phyloP scores from a whole-genome alignment of 2,888 invertebrate genomes.

The Acronicta alni region DNA sequence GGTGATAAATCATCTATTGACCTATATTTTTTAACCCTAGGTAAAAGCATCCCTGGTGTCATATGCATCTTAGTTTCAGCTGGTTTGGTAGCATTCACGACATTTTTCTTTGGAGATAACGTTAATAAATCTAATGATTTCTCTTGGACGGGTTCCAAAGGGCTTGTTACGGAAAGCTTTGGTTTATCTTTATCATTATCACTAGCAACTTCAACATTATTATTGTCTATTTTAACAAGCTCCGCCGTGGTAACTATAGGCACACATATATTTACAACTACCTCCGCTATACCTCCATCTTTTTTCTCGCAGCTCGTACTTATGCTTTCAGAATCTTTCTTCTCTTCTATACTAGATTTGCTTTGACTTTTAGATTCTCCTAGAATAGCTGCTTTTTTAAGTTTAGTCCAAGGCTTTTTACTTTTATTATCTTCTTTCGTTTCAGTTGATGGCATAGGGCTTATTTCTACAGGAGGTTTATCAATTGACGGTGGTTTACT shows the following conservation, averaged over 20 bases:
- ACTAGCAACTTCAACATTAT: constrained; percentile 78
- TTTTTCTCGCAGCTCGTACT: constrained; percentile 57
- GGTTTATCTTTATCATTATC: constrained; percentile 80
- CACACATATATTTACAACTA: constrained; percentile 75
- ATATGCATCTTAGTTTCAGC: constrained; percentile 65
- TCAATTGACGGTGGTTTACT: constrained; percentile 68
- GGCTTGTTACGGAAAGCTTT: constrained; percentile 81
- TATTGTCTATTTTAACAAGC: constrained; percentile 87
- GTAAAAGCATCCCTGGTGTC: constrained; percentile 72
- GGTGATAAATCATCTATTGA: constrained; percentile 96
- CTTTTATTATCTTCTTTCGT: constrained; percentile 76
- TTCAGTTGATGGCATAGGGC: constrained; percentile 70
- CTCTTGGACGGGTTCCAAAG: constrained; percentile 84
- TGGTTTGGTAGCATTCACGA: constrained; percentile 59
- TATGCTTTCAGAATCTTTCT: constrained; percentile 66
- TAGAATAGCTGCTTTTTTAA: constrained; percentile 92
- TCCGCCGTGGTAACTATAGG: constrained; percentile 83
- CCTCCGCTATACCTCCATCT: constrained; percentile 65
- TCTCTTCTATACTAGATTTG: constrained; percentile 78
- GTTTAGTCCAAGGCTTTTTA: constrained; percentile 93
- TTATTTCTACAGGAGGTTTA: constrained; percentile 75
- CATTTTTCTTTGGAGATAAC: constrained; percentile 77
- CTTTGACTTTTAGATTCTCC: constrained; percentile 85
- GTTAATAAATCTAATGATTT: constrained; percentile 83
- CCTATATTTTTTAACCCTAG: constrained; percentile 91